Conservation (phyloP, 2,113 vertebrate species). For the Lasiurus borealis region DNA sequence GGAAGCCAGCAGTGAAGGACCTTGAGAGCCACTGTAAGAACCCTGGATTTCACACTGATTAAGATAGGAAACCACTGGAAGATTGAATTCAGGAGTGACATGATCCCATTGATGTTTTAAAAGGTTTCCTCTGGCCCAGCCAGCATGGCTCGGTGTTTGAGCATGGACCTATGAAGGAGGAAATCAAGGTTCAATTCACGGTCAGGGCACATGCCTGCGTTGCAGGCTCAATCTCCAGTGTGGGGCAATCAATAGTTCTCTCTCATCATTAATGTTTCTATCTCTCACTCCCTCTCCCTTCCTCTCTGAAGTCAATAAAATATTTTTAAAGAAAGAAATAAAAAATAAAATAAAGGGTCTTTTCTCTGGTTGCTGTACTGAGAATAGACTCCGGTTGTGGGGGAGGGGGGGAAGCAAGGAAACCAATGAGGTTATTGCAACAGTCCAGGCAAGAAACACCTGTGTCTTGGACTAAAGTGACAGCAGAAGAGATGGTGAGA, state of each 20-base stretch:
- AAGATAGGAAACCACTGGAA: not conserved
- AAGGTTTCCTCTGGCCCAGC: not conserved
- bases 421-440: not conserved
- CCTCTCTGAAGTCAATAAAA: too few relatives aligned
- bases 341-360: not conserved
- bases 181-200: too few relatives aligned
- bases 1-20: not conserved
- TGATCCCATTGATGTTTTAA: not conserved
- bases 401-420: not conserved
- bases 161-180: too few relatives aligned
- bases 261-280: too few relatives aligned
- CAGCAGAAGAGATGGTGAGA: not conserved
- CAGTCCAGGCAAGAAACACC: not conserved
- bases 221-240: too few relatives aligned
- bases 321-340: too few relatives aligned
- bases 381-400: not conserved
- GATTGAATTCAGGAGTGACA: not conserved
- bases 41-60: not conserved
- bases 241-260: too few relatives aligned
- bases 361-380: not conserved
- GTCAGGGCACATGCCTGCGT: too few relatives aligned
- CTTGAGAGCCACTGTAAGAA: not conserved
- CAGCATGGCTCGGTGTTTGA: too few relatives aligned
- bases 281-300: too few relatives aligned
- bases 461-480: not conserved